Evolutionary conservation across 2,888 invertebrate species (phyloP).

Genomic region (Euplexia lucipara): DNA sequence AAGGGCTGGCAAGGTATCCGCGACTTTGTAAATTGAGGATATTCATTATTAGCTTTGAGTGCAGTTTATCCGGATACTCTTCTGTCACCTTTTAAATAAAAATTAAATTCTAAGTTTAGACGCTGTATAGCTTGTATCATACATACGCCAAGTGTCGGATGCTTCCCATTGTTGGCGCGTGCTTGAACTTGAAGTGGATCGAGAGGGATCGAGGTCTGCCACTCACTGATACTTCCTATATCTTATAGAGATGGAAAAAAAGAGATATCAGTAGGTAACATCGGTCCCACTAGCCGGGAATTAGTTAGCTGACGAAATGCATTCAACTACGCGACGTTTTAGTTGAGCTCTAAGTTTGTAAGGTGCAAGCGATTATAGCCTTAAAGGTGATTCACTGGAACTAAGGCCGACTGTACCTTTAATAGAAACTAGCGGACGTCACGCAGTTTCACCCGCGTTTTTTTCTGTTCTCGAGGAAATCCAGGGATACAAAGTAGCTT

Average conservation of each 20-base stretch:
- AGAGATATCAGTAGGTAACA: too few relatives aligned
- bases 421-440: too few relatives aligned
- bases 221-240: constrained; percentile 36
- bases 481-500: too few relatives aligned
- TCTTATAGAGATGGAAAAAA: constrained; percentile 2
- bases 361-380: too few relatives aligned
- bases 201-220: constrained; percentile 58
- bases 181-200: constrained; percentile 54
- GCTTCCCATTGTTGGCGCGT: constrained; percentile 54
- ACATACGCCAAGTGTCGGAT: constrained; percentile 38
- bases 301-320: too few relatives aligned
- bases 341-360: too few relatives aligned
- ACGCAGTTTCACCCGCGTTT: too few relatives aligned
- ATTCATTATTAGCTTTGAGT: not conserved
- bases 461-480: too few relatives aligned
- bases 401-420: too few relatives aligned
- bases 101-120: constrained; percentile 13
- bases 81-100: not conserved
- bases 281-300: too few relatives aligned
- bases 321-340: too few relatives aligned
- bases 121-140: constrained; percentile 22
- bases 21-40: not conserved
- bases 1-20: not conserved
- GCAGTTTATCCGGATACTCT: not conserved
- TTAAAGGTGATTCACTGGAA: too few relatives aligned